phyloP scores from a whole-genome alignment of 1,140 invertebrate species.

The Saccostrea cuccullata region DNA sequence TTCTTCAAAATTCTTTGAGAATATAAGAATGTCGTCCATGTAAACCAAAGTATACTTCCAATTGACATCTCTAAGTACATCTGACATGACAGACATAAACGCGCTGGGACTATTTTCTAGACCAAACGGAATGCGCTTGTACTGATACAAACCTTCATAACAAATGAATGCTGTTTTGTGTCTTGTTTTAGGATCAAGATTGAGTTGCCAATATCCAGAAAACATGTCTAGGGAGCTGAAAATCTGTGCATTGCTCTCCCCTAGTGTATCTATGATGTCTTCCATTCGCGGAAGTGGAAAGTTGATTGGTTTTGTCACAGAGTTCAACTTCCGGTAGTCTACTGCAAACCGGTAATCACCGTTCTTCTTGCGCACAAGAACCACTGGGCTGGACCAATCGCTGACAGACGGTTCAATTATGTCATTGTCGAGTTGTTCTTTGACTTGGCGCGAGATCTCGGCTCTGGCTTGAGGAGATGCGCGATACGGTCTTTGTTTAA shows the following conservation, averaged over 20 bases:
- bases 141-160: slow-evolving; percentile 53
- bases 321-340: slow-evolving; percentile 60
- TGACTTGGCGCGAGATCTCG: slow-evolving; percentile 42
- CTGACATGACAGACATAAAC: too few species aligned
- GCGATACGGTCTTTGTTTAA: slow-evolving; percentile 19
- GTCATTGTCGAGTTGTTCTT: slow-evolving; percentile 15
- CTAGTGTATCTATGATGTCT: slow-evolving; percentile 59
- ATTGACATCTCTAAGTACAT: too few species aligned
- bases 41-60: too few species aligned
- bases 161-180: slow-evolving; percentile 63
- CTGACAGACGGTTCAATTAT: slow-evolving; percentile 55
- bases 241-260: slow-evolving; percentile 48
- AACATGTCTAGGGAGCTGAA: slow-evolving; percentile 53
- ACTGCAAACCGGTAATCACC: slow-evolving; percentile 53
- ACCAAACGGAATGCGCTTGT: not conserved
- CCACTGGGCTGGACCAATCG: slow-evolving; percentile 50
- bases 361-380: slow-evolving; percentile 61
- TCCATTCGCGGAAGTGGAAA: slow-evolving; percentile 57
- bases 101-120: too few species aligned
- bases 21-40: too few species aligned
- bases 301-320: slow-evolving; percentile 39
- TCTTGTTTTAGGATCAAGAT: slow-evolving; percentile 49
- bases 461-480: slow-evolving; percentile 8
- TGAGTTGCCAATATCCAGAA: slow-evolving; percentile 35
- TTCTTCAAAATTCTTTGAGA: too few species aligned